Evolutionary conservation across 2,888 invertebrate species (phyloP), one percentile per base, ranked within the genome.

Genomic region (Xanthia icteritia): DNA sequence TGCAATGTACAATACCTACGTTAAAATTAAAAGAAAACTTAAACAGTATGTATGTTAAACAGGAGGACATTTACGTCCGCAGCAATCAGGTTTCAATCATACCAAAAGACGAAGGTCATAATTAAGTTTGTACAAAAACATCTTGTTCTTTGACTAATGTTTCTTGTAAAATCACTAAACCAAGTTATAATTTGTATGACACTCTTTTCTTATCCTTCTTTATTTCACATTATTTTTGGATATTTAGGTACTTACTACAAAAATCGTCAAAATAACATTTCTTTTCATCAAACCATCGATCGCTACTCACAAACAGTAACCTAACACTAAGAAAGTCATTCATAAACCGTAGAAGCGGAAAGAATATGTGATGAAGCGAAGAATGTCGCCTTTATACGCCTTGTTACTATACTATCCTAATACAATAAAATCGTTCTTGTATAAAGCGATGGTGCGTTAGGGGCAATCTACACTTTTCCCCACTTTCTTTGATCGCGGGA

Each of bases 401-500:
- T 74, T 66, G 78, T 86, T 54, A 74, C 72, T 77, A 42, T 42
- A 65, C 83, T 76, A 79, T 78, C 76, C 72, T 84, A 77, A 86
- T 83, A 86, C 77, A 86, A 87, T 88, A 76, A 81, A 82, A 86
- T 88, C 79, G 64, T 74, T 75, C 83, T 85, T 72, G 70, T 83
- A 80, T 83, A 83, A 85, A 78, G n/a, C 73, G 58, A 79, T 82
- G 74, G 79, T 79, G 81, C 74, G 73, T 87, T 81, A 77, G 78
- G 77, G 78, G 77, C 80, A 75, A 85, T 85, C 76, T 84, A 76
- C 79, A 73, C 65, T 77, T 84, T 80, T 73, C 80, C 80, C 82
- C 69, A 80, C 75, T 86, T 84, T 78, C 76, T 73, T 42, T 56
- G 39, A 82, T 81, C 56, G 79, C 56, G 73, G 80, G 48, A 83